A percentile compares a stretch with the other conserved stretches of the same genome.
These are phyloP conservation scores for Xestia ashworthii DNA, from an alignment of 2,888 invertebrate species.

Conservation along the genomic window DNA sequence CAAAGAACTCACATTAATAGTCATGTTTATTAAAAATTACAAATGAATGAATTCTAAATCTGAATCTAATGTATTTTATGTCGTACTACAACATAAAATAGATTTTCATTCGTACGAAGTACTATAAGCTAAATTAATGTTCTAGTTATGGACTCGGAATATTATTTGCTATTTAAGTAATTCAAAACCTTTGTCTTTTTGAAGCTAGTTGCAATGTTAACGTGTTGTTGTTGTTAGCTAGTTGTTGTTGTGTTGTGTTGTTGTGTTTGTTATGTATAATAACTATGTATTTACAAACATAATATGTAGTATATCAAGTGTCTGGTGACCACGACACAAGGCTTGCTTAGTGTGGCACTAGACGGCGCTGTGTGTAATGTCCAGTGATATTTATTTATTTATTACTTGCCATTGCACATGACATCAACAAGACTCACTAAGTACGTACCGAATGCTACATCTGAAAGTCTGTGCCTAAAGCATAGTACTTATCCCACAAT, in stretches of 20 bases:
- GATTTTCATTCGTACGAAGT: conserved; percentile 31
- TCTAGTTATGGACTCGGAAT: conserved; percentile 14
- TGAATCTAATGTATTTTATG: too few species aligned
- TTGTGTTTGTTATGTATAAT: too few species aligned
- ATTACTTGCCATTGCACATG: conserved; percentile 5
- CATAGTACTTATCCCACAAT: background rate
- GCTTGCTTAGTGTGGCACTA: too few species aligned
- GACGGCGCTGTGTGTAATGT: too few species aligned
- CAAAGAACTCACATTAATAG: conserved; percentile 4
- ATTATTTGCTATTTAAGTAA: conserved; percentile 18
- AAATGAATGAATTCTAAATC: conserved; percentile 15
- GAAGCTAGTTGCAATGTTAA: conserved; percentile 20
- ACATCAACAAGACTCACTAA: conserved; percentile 9
- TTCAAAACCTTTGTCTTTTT: conserved; percentile 23
- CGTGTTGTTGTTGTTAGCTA: too few species aligned
- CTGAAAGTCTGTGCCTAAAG: background rate
- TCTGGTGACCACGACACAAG: too few species aligned
- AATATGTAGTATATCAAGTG: too few species aligned
- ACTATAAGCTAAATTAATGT: conserved; percentile 17
- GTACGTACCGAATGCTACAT: background rate
- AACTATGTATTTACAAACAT: too few species aligned
- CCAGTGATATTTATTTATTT: too few species aligned
- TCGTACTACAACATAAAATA: conserved; percentile 30
- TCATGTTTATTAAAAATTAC: conserved; percentile 8
- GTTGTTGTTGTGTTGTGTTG: too few species aligned